phyloP scores from a whole-genome alignment of 2,113 vertebrate species.

The Neolamprologus falcicula region DNA sequence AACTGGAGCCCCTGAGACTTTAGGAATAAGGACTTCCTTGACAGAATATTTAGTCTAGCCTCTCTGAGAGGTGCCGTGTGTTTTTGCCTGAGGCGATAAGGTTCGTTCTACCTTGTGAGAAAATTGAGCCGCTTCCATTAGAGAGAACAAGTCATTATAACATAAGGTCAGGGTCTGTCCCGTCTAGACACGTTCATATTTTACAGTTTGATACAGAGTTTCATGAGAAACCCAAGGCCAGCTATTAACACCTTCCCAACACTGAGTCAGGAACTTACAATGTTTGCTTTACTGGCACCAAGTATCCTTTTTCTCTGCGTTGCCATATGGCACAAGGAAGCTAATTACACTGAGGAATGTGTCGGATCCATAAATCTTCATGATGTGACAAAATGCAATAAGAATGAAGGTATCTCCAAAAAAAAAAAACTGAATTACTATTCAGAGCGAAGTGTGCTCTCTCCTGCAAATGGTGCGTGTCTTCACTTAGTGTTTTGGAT shows the following conservation, averaged over 20 bases:
- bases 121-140: not conserved
- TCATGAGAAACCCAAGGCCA: conserved; percentile 17
- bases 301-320: not conserved
- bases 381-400: conserved; percentile 1
- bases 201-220: conserved; percentile 44
- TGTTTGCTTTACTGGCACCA: conserved; percentile 14
- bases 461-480: not conserved
- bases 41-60: conserved; percentile 29
- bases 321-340: not conserved
- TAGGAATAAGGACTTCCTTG: conserved; percentile 22
- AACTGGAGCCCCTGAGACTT: not conserved
- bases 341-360: conserved; percentile 22
- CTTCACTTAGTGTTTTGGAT: not conserved
- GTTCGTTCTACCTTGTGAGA: conserved; percentile 5
- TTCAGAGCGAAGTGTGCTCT: not conserved
- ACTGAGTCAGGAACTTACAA: not conserved
- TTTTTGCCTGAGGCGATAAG: conserved; percentile 23
- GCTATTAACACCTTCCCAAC: conserved; percentile 33
- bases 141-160: conserved; percentile 19
- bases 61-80: not conserved
- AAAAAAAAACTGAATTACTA: not conserved
- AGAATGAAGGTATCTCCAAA: not conserved
- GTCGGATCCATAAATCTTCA: conserved; percentile 18
- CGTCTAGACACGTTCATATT: conserved; percentile 29
- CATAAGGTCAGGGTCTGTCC: conserved; percentile 22